Conservation (phyloP, 2,113 vertebrate species). For the Erythrocercus mccallii region DNA sequence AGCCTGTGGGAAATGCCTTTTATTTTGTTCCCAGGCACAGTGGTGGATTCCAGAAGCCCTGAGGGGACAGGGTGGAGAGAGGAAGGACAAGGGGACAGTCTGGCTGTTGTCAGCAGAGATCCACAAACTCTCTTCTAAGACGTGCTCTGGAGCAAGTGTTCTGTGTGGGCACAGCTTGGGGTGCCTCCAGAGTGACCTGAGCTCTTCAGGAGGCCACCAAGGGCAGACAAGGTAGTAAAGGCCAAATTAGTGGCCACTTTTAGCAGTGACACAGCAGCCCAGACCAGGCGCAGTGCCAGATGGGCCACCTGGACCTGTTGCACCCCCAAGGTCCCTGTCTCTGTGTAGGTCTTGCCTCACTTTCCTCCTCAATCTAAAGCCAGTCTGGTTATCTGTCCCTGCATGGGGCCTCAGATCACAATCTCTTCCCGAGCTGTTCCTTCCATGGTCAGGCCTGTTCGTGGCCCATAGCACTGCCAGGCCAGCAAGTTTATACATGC, state of each 20-base stretch:
- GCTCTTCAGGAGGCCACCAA: neutral
- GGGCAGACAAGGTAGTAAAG: neutral
- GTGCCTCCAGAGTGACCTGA: neutral
- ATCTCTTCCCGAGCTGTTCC: fast-evolving
- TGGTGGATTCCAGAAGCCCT: neutral
- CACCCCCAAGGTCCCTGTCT: neutral
- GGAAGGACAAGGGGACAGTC: neutral
- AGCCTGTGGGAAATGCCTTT: neutral
- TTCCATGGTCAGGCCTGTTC: neutral
- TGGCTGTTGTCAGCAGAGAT: neutral
- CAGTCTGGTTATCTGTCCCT: neutral
- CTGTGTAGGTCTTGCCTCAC: neutral
- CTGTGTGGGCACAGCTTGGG: neutral
- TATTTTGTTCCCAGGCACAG: neutral
- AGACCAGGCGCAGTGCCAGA: neutral
- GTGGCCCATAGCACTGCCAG: neutral
- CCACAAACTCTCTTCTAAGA: neutral
- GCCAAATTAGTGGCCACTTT: neutral
- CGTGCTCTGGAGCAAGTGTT: neutral
- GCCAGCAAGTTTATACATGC: neutral
- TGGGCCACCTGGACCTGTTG: neutral
- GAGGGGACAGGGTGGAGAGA: neutral
- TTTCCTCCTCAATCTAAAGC: neutral
- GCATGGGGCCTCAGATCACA: neutral
- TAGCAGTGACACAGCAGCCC: neutral